Base-by-base conservation (phyloP, 2,888 invertebrate species). In the Acleris emargana region DNA sequence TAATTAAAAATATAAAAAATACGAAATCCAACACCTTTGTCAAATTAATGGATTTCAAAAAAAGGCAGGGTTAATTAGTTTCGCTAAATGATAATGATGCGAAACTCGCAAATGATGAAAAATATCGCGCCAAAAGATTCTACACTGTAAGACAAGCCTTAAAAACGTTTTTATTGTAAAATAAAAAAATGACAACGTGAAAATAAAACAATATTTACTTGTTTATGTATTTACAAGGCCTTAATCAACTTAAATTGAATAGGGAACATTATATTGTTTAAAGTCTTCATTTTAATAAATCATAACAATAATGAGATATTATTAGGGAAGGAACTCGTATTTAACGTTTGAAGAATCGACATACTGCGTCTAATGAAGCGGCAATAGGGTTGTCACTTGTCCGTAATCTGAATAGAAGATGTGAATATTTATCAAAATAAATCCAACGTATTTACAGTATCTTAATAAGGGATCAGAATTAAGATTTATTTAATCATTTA, bases 261-360 rank as follows among this genome's bases (percentile, higher is more conserved):
- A 45, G 11, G 22, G 42, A 50, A 47, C 25, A 52, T 52, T 63
- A 47, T n/a, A 22, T 64, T 64, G 50, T 59, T 59, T 42, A 32
- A 60, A 51, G 72, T 72, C 77, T 82, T 78, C 82, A 87, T 84
- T 83, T 86, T 86, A 86, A 86, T 87, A 86, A 87, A 79, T 81
- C 76, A 71, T 71, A 78, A 77, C 78, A 84, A 87, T 89, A 89
- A 89, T 89, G 83, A 88, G 86, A 87, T 83, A 86, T 89, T 89
- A 90, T 89, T 86, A 88, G 72, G 73, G 70, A 72, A 73, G 77
- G 77, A 74, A 71, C 80, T 84, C 86, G 83, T 89, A 89, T 87
- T 84, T 86, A 88, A 87, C 85, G 84, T 88, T 82, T 86, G 84
- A 89, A 84, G 86, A 84, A 89, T 88, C 78, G 87, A 79, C 83